These are phyloP conservation scores for Apeira syringaria DNA, from an alignment of 2,888 invertebrate species.

Conservation along the genomic window DNA sequence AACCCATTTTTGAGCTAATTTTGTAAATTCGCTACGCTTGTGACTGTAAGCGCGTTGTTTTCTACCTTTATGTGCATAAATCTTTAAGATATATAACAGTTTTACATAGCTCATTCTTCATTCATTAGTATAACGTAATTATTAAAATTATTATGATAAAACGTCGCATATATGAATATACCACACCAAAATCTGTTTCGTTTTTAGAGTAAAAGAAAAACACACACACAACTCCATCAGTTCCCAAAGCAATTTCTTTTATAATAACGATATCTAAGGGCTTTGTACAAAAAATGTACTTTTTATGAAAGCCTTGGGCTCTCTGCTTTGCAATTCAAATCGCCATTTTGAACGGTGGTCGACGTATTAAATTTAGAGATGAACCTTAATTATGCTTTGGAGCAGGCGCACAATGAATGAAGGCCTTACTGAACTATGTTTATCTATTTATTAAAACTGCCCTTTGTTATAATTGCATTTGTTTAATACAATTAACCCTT, in stretches of 20 bases:
- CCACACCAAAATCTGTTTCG: not conserved
- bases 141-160: not conserved
- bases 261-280: conserved; percentile 44
- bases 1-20: too few species aligned
- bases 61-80: too few species aligned
- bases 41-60: too few species aligned
- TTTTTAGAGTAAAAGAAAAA: conserved; percentile 15
- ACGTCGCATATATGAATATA: too few species aligned
- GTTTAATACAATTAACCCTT: too few species aligned
- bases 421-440: too few species aligned
- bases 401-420: conserved; percentile 16
- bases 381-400: conserved; percentile 38
- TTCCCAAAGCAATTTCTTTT: conserved; percentile 41
- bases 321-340: conserved; percentile 54
- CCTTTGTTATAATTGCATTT: too few species aligned
- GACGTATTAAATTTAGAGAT: conserved; percentile 38
- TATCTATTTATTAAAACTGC: too few species aligned
- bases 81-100: too few species aligned
- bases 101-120: not conserved
- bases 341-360: conserved; percentile 37
- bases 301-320: conserved; percentile 37
- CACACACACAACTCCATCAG: conserved; percentile 17
- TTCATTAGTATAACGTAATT: too few species aligned
- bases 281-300: conserved; percentile 37
- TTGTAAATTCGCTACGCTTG: too few species aligned